phyloP scores from a whole-genome alignment of 1,140 invertebrate genomes.

The Chelonus insularis region DNA sequence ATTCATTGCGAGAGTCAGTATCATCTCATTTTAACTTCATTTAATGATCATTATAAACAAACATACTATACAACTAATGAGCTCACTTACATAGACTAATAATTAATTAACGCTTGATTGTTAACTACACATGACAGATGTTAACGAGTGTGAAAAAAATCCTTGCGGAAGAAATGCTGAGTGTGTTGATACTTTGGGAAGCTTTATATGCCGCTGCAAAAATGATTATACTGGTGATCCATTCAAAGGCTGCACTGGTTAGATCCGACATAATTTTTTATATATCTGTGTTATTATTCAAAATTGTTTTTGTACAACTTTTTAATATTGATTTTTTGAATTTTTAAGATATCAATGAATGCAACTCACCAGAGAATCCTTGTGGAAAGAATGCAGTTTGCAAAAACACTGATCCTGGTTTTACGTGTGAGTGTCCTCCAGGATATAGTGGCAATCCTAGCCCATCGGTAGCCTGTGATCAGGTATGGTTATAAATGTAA shows the following conservation, averaged over 20 bases:
- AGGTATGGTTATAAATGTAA: no score
- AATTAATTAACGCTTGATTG: constrained; percentile 42
- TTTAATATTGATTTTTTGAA: constrained; percentile 4
- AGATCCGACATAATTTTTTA: no score
- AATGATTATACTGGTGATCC: constrained; percentile 85
- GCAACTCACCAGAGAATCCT: constrained; percentile 74
- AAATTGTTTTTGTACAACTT: neutral
- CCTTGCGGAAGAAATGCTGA: constrained; percentile 83
- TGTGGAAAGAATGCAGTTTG: constrained; percentile 87
- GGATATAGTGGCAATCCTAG: constrained; percentile 83
- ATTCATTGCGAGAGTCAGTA: constrained; percentile 80
- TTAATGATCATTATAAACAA: constrained; percentile 9
- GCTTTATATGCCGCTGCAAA: constrained; percentile 81
- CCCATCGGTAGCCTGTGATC: constrained; percentile 83
- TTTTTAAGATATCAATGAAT: constrained; percentile 84
- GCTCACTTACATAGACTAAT: no score
- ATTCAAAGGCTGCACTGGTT: constrained; percentile 74
- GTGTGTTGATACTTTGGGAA: constrained; percentile 85
- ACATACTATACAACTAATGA: no score
- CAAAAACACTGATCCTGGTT: constrained; percentile 84
- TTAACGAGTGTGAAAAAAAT: constrained; percentile 85
- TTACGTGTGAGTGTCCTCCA: constrained; percentile 84
- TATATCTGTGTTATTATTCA: no score
- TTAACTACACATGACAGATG: constrained; percentile 66
- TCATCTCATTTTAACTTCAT: constrained; percentile 24